Evolutionary conservation across 2,113 vertebrate species (phyloP).

Genomic region (Silurus glanis): DNA sequence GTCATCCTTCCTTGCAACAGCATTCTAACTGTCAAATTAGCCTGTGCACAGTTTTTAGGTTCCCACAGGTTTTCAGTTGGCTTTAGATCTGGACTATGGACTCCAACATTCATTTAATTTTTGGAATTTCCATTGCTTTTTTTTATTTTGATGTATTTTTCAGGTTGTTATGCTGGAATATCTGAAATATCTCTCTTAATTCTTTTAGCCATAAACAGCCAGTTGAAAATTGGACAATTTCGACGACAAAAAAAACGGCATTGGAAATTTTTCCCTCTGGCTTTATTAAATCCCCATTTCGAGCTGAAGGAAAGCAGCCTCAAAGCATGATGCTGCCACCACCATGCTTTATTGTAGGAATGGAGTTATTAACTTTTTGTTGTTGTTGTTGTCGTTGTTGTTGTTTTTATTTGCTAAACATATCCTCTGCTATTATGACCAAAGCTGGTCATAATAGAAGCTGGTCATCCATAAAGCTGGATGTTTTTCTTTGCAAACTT

Average conservation of each 20-base stretch:
- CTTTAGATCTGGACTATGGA: too few relatives aligned
- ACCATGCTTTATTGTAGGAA: neutral
- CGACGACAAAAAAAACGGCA: too few relatives aligned
- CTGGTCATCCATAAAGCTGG: neutral
- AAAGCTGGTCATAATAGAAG: too few relatives aligned
- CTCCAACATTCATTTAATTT: too few relatives aligned
- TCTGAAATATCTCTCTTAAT: neutral
- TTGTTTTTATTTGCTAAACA: too few relatives aligned
- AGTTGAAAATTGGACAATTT: too few relatives aligned
- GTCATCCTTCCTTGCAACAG: neutral
- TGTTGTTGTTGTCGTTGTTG: neutral
- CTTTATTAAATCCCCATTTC: neutral
- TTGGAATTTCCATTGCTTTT: neutral
- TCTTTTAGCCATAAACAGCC: too few relatives aligned
- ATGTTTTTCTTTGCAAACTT: neutral
- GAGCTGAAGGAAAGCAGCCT: too few relatives aligned
- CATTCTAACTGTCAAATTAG: neutral
- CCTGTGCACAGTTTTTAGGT: too few relatives aligned
- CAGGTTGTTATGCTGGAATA: neutral
- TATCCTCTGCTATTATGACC: neutral
- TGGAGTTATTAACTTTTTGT: neutral
- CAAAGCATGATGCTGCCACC: neutral
- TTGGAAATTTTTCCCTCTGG: neutral
- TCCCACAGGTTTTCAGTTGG: too few relatives aligned
- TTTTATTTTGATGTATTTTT: neutral